Percentiles rank a stretch among this genome's conserved stretches.
These are phyloP conservation scores for Acanthacorydalis orientalis DNA, from an alignment of 2,888 invertebrate genomes.

Conservation along the genomic window DNA sequence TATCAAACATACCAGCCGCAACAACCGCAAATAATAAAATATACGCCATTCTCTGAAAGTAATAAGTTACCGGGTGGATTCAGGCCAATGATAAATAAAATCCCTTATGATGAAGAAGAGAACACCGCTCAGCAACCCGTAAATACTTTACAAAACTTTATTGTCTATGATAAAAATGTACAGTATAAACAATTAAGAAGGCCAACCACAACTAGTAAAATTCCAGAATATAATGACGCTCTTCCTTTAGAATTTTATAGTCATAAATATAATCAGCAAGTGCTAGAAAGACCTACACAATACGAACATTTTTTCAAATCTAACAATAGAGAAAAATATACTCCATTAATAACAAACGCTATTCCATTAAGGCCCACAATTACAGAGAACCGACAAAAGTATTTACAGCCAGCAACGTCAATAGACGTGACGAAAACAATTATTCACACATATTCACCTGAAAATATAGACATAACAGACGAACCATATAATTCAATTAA, in stretches of 20 bases:
- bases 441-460: no score
- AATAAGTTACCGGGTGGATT: constrained; percentile 37
- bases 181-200: constrained; percentile 19
- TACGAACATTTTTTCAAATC: constrained; percentile 6
- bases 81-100: constrained; percentile 24
- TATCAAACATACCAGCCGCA: constrained; percentile 4
- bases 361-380: background rate
- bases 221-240: no score
- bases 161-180: constrained; percentile 24
- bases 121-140: constrained; percentile 6
- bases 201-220: no score
- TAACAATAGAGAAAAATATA: constrained; percentile 4
- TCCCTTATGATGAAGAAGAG: constrained; percentile 10
- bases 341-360: background rate
- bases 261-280: constrained; percentile 6
- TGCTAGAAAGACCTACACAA: constrained; percentile 2
- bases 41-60: constrained; percentile 33
- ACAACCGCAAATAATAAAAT: constrained; percentile 13
- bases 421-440: background rate
- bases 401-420: background rate
- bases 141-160: constrained; percentile 15
- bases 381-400: background rate
- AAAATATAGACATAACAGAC: background rate
- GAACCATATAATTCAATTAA: constrained; percentile 3
- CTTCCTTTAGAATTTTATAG: background rate